A percentile compares a stretch with the other conserved stretches of the same genome.
Evolutionary conservation across 2,113 vertebrate species (phyloP).

Genomic region (Lamprotornis superbus): DNA sequence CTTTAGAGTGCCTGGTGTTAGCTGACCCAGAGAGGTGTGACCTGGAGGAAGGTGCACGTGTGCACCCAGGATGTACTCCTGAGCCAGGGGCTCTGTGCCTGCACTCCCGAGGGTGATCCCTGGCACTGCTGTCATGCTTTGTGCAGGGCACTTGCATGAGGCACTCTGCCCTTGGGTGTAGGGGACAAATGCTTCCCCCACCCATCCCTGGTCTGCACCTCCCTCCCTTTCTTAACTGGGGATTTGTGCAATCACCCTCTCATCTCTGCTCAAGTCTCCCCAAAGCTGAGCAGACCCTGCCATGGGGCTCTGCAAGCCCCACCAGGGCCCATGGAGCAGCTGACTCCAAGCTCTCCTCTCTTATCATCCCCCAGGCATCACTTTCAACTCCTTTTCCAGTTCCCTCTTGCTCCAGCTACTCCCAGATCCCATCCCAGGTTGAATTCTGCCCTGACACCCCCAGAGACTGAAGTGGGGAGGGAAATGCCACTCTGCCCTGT

Average conservation of each 20-base stretch:
- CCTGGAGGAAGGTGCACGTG: rapidly evolving
- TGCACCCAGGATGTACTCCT: neutral
- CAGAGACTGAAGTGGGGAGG: neutral
- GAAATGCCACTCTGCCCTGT: neutral
- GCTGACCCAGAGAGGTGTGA: neutral
- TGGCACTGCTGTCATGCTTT: neutral
- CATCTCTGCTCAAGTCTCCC: neutral
- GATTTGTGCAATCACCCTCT: neutral
- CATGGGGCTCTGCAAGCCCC: neutral
- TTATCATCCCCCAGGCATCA: no score
- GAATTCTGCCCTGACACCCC: neutral
- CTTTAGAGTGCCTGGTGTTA: neutral
- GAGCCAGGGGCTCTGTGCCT: neutral
- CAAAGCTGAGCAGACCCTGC: neutral
- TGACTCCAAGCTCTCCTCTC: neutral
- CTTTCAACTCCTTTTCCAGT: neutral
- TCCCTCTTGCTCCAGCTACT: neutral
- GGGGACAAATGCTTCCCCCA: neutral
- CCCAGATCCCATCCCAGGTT: neutral
- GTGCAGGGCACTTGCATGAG: neutral
- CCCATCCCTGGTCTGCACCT: neutral
- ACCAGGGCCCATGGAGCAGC: neutral
- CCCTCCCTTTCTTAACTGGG: neutral
- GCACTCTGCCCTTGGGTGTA: rapidly evolving
- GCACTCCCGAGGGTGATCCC: neutral